Base-by-base conservation (phyloP, 2,797 vertebrate species). In the Gambelia wislizenii region DNA sequence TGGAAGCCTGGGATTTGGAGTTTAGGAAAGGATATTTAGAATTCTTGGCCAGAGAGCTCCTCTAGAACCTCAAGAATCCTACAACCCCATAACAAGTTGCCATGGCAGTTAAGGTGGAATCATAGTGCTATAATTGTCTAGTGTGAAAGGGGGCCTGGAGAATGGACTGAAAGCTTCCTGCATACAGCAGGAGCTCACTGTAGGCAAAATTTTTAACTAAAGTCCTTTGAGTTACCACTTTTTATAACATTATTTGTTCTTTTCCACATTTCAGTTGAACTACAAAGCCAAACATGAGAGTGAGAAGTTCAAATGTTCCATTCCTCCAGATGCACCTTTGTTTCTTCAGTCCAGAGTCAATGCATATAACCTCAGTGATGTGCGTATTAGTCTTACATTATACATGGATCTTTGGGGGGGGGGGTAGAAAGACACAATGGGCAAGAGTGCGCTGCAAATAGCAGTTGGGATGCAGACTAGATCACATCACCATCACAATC, bases 311-410 rank as follows among this genome's bases (percentile, higher is more conserved):
- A 98, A 98, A 93, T 97, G 96, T 74, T 96, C 90, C 36, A 95
- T 99, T 7, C 98, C 98, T 20, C 95, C 97, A 18, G 98, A 99
- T 91, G 97, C 97, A 30, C 98, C 98, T 85, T 98, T 98, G 94
- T 97, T 99, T 91, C 97, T 99, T 92, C 98, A 99, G 92, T 98
- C 98, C 92, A 97, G 96, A 97, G 97, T 98, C 47, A 99, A 99
- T 8, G 98, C 98, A 22, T 99, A 98, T 84, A 99, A 99, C 94
- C 96, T 99, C 89, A 99, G 98, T 93, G 98, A 99, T 27, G 98
- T 99, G 94, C 98, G 98, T 97, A 89, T 61, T 33, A 82, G 30
- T 33, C n/a, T 79, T 72, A 27, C 33, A 47, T 12, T 56, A 27
- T 36, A 16, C 8, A 72, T n/a, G 54, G 39, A 5, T 10, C 8